A percentile compares a stretch with the other conserved stretches of the same genome.
phyloP scores from a whole-genome alignment of 1,140 invertebrate genomes.

The Ceratina calcarata region DNA sequence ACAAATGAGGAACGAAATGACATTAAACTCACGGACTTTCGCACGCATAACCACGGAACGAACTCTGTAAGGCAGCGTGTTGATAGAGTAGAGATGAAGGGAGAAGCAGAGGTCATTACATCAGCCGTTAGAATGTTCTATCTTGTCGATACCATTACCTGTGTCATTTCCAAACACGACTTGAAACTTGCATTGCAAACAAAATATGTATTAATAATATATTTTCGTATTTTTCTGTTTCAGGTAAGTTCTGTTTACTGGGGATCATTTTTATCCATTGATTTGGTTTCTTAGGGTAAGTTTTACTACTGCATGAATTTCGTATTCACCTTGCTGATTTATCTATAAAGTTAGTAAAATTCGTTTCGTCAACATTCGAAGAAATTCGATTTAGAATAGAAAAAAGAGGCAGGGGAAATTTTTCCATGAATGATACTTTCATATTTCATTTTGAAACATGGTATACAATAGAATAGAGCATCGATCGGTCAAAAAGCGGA shows the following conservation, averaged over 20 bases:
- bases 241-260: slow-evolving; percentile 63
- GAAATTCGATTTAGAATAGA: no score
- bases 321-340: no score
- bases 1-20: slow-evolving; percentile 69
- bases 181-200: neutral
- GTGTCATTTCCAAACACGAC: slow-evolving; percentile 40
- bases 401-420: neutral
- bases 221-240: slow-evolving; percentile 58
- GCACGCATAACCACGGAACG: slow-evolving; percentile 55
- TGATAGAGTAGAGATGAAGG: slow-evolving; percentile 23
- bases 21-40: slow-evolving; percentile 66
- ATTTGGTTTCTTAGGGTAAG: slow-evolving; percentile 13
- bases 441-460: slow-evolving; percentile 1
- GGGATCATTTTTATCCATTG: neutral
- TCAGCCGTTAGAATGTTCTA: slow-evolving; percentile 14
- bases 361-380: no score
- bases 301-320: neutral
- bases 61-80: slow-evolving; percentile 56
- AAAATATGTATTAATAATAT: slow-evolving; percentile 45
- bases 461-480: neutral
- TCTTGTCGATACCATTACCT: neutral
- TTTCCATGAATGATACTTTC: neutral
- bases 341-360: no score
- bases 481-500: neutral
- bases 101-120: slow-evolving; percentile 30